Percentiles rank a stretch among this genome's conserved stretches.
Conservation (phyloP, 2,113 vertebrate genomes). For the Muntiacus muntjak region DNA sequence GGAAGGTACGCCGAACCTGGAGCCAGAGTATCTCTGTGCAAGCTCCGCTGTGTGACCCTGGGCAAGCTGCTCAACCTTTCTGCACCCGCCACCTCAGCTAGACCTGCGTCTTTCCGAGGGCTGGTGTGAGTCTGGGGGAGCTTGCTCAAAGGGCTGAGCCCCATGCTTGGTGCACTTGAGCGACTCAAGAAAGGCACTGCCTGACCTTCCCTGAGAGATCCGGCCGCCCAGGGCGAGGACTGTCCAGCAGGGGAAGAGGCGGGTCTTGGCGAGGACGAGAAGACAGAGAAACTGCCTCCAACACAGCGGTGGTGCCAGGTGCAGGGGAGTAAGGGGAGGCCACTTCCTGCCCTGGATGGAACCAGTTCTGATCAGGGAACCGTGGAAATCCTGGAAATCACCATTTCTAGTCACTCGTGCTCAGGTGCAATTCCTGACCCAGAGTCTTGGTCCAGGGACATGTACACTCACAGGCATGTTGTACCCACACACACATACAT, state of each 20-base stretch:
- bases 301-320: fast-evolving
- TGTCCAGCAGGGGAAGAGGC: background rate
- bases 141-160: background rate
- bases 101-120: background rate
- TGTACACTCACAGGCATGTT: fast-evolving
- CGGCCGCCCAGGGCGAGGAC: background rate
- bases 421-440: background rate
- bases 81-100: background rate
- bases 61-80: background rate
- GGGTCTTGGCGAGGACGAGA: fast-evolving
- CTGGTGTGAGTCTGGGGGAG: no score
- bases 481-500: background rate
- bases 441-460: background rate
- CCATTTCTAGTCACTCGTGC: background rate
- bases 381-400: background rate
- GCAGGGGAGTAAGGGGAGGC: fast-evolving
- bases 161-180: background rate
- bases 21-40: background rate
- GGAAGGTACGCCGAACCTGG: background rate
- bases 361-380: background rate
- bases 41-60: background rate
- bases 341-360: background rate
- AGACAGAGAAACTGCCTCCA: background rate
- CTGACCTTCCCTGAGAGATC: background rate
- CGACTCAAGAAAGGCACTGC: no score